Evolutionary conservation across 1,140 invertebrate genomes (phyloP).

Genomic region (Lethocerus indicus): DNA sequence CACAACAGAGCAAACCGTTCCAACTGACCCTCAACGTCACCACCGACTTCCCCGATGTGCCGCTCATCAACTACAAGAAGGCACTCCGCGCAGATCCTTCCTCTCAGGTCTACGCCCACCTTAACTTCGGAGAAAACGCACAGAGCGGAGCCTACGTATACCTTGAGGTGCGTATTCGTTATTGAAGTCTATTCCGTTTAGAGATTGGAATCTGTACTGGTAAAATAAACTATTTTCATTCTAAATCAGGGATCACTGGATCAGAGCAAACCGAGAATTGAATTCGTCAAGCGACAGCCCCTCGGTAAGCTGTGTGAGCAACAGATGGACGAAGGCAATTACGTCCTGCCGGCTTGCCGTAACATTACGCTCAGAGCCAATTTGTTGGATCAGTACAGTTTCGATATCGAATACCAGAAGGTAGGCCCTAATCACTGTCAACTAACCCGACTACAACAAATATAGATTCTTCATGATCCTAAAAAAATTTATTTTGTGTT

Average conservation of each 20-base stretch:
- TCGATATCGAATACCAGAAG: slow-evolving; percentile 29
- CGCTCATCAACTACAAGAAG: slow-evolving; percentile 30
- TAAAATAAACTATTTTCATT: too few species aligned
- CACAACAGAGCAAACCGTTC: background rate
- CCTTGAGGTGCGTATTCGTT: too few species aligned
- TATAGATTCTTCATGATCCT: background rate
- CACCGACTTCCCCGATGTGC: slow-evolving; percentile 25
- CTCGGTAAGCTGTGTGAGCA: slow-evolving; percentile 27
- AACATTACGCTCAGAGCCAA: slow-evolving; percentile 28
- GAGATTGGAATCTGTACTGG: too few species aligned
- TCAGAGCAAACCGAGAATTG: slow-evolving; percentile 29
- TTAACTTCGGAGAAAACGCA: slow-evolving; percentile 28
- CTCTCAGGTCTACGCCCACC: slow-evolving; percentile 25
- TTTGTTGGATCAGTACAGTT: slow-evolving; percentile 27
- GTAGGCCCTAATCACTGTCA: background rate
- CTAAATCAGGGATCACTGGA: slow-evolving; percentile 22
- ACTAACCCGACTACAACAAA: background rate
- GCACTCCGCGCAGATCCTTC: slow-evolving; percentile 29
- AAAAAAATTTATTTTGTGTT: too few species aligned
- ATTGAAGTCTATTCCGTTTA: too few species aligned
- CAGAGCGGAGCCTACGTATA: slow-evolving; percentile 17
- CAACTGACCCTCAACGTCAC: slow-evolving; percentile 23
- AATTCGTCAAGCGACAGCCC: slow-evolving; percentile 26
- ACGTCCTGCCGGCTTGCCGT: slow-evolving; percentile 31
- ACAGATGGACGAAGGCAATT: slow-evolving; percentile 32